Base-by-base conservation (phyloP, 2,888 invertebrate species). In the Noctua pronuba region DNA sequence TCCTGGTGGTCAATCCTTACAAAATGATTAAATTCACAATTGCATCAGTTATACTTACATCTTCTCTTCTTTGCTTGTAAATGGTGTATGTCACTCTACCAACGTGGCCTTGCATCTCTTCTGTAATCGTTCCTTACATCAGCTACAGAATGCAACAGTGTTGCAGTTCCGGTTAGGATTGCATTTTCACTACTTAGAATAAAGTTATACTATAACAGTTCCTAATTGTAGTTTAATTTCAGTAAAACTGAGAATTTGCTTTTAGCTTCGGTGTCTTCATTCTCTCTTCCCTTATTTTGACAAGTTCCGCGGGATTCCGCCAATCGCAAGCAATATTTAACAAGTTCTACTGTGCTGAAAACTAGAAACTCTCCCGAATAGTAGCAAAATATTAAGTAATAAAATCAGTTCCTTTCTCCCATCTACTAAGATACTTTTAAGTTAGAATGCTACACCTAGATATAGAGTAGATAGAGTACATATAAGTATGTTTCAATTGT, bases 401-500 rank as follows among this genome's bases (percentile, higher is more conserved):
- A 35, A 1, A 64, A 41, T 31, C 8, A 41, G 21, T 31, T 11
- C 24, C 41, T 62, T 75, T 46, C 18, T 5, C 44, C 2, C 1
- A 52, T 21, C 31, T n/a, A 52, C 18, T 31, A 13, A 41, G 24
- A 7, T 21, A 62, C 8, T 49, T 18, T 38, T 49, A 46, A 35
- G n/a, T 49, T 41, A 35, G 52, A 44, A 52, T 28, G 35, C 52
- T 44, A 35, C 58, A 16, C 58, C 58, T 28, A 58, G 6, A 28
- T 28, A 1, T 55, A 28, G 55, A 55, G 13, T 28, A 58, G 16
- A 6, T 18, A 62, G 11, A 21, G n/a, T 46, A 55, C 55, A 24
- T 65, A 24, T 65, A 65, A 24, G 31, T 62, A 62, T n/a, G 67
- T 70, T 83, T 65, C 77, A 70, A 81, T 78, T 76, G 74, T 66